Base-by-base conservation (phyloP, 2,888 invertebrate species). In the Vannuccia rotundouncinata region DNA sequence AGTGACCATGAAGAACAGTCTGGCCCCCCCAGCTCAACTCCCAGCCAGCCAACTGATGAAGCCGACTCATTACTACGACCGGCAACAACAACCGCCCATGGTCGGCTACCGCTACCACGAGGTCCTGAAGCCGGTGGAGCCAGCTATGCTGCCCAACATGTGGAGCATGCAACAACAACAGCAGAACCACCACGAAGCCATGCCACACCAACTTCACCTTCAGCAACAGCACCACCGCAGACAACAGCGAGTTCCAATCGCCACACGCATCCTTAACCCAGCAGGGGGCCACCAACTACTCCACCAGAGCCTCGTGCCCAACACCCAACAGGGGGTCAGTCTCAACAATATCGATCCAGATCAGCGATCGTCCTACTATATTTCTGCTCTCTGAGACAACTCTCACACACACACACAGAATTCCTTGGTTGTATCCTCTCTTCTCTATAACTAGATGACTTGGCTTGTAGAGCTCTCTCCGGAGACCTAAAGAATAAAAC, bases 341-440 rank as follows among this genome's bases (percentile, higher is more conserved):
- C 22, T 66, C 2, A 66, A 66, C 22, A 5, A 66, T 66, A 22
- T 66, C 22, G 66, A 66, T 66, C 66, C 66, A 27, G 66, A 66
- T 66, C 66, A 66, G 66, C 66, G 66, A 2, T 5, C 66, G 2
- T 66, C 66, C 66, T 66, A 66, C 66, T 66, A 66, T 27, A 66
- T 66, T 22, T 66, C 66, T 5, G 66, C 66, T 22, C 22, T 66
- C 25, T 66, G n/a, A n/a, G n/a, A n/a, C n/a, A n/a, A n/a, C n/a
- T n/a, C n/a, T n/a, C n/a, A n/a, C n/a, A n/a, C n/a, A n/a, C n/a
- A n/a, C n/a, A n/a, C n/a, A n/a, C n/a, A n/a, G n/a, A n/a, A n/a
- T n/a, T n/a, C n/a, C n/a, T n/a, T n/a, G n/a, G n/a, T n/a, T n/a
- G n/a, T n/a, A n/a, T n/a, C n/a, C n/a, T n/a, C n/a, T n/a, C n/a